Evolutionary conservation across 2,888 invertebrate genomes (phyloP).

Genomic region (Itoplectis maculator): DNA sequence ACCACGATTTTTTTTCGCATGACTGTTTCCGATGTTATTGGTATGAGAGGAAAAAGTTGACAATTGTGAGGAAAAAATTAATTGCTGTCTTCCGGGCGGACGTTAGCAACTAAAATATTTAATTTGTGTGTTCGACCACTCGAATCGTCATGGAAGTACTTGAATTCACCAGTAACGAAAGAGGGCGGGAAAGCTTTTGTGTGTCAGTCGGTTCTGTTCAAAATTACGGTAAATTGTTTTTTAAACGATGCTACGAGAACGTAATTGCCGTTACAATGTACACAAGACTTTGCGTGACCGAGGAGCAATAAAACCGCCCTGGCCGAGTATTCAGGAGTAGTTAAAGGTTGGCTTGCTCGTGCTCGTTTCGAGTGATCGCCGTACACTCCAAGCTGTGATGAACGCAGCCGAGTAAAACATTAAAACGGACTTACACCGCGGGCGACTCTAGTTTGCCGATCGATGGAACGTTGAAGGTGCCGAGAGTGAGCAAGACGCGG

Average conservation of each 20-base stretch:
- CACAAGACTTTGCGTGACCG: no score
- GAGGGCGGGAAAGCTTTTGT: not conserved
- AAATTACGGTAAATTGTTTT: not conserved
- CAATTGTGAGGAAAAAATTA: not conserved
- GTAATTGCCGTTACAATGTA: not conserved
- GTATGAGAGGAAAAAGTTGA: not conserved
- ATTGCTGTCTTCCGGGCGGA: not conserved
- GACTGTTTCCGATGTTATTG: not conserved
- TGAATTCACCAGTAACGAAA: not conserved
- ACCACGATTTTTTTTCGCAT: no score
- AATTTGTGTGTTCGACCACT: not conserved
- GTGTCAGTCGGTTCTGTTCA: not conserved
- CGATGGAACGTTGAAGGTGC: not conserved
- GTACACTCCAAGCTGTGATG: slow-evolving; percentile 63
- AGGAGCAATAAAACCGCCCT: not conserved
- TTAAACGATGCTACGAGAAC: not conserved
- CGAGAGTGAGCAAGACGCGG: not conserved
- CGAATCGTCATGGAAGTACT: not conserved
- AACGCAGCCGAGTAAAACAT: slow-evolving; percentile 55
- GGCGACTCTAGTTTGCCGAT: not conserved
- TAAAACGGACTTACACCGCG: not conserved
- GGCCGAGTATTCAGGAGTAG: not conserved
- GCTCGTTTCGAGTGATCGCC: not conserved
- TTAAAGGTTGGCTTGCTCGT: not conserved
- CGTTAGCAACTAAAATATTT: not conserved